These are phyloP conservation scores for Eudemis profundana DNA, from an alignment of 2,888 invertebrate genomes.

Conservation along the genomic window DNA sequence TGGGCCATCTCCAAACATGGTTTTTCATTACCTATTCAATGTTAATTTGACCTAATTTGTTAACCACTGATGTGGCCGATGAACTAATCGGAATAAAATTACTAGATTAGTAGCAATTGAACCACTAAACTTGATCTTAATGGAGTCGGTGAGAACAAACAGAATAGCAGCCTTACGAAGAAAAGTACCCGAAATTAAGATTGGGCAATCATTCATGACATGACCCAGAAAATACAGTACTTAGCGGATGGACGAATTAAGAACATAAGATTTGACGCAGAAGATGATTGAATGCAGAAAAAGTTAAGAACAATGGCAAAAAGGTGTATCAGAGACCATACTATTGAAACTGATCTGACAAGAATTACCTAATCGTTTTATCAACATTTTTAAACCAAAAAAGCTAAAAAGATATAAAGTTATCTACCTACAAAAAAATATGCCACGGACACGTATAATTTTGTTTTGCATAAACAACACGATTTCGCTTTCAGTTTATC, in stretches of 20 bases:
- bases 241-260: slow-evolving; percentile 13
- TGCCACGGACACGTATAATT: no score
- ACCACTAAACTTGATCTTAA: slow-evolving; percentile 20
- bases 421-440: not conserved
- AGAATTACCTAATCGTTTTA: no score
- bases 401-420: not conserved
- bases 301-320: not conserved
- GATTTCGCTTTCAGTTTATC: not conserved
- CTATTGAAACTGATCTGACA: no score
- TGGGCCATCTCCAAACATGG: not conserved
- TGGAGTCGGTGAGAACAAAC: slow-evolving; percentile 28
- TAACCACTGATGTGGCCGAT: slow-evolving; percentile 1
- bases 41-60: slow-evolving; percentile 9
- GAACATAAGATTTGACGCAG: not conserved
- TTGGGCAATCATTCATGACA: slow-evolving; percentile 19
- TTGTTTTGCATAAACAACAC: slow-evolving; percentile 4
- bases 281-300: not conserved
- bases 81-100: slow-evolving; percentile 12
- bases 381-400: no score
- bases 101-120: slow-evolving; percentile 7
- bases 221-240: slow-evolving; percentile 19
- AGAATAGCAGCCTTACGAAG: slow-evolving; percentile 6
- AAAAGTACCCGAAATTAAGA: slow-evolving; percentile 11
- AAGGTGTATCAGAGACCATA: no score
- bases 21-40: not conserved